Evolutionary conservation across 2,888 invertebrate species (phyloP), one percentile per base, ranked within the genome.

Genomic region (Machimus rusticus): DNA sequence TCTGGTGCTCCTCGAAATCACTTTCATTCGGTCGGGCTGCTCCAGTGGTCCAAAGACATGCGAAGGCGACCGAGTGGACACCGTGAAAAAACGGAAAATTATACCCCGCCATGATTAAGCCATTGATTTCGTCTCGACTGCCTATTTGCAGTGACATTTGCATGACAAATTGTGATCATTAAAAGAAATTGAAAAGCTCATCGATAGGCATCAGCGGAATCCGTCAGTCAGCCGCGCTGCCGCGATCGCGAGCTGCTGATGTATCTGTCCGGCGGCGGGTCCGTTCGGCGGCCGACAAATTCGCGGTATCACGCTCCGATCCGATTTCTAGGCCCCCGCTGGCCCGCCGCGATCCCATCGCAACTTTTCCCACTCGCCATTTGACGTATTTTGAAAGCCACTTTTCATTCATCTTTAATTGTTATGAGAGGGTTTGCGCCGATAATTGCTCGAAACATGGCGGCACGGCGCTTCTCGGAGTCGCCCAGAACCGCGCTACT

Each of bases 81-180:
- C 39, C 78, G 12, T 78, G 39, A 23, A 78, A 78, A 76, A 78
- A 28, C 43, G 66, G 16, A 23, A 78, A 78, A 78, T 78, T 37
- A 78, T 23, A 78, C 23, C 9, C 78, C 23, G 37, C 23, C 78
- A 23, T 12, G 78, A 78, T 78, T 78, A 78, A 78, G 78, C 43
- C 78, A 78, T 78, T 78, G 78, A 37, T 23, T 78, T 78, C 23
- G 78, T 78, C 5, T 78, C 43, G 34, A 12, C 28, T 12, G 66
- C 66, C 37, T 78, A 78, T 78, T 78, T 78, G 23, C 81, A 81
- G 81, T 81, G 81, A 81, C 81, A 81, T 51, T 81, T 81, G 81
- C 81, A 81, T 81, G 81, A 81, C 81, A 81, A 81, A 81, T 81
- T 81, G 81, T 51, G 55, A 81, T 81, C 81, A 81, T 81, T 81